Evolutionary conservation across 2,113 vertebrate species (phyloP), one percentile per base, ranked within the genome.

Genomic region (Corythornis madagascariensis): DNA sequence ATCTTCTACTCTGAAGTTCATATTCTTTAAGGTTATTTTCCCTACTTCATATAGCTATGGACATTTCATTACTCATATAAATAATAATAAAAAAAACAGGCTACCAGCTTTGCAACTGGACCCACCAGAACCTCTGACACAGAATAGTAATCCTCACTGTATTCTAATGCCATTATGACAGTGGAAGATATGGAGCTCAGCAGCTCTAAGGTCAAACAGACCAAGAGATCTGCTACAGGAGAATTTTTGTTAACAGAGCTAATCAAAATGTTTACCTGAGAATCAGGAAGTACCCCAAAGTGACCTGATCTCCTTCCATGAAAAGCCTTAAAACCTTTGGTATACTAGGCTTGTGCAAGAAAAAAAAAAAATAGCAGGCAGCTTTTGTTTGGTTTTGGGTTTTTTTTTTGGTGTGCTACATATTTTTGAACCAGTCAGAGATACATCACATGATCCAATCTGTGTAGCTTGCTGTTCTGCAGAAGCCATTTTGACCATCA

Each of bases 401-500:
- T 20, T 35, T 4, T 4, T 3, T 66, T 61, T 66, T 35, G 11
- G 35, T 35, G 35, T 52, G 4, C 13, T 43, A 26, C 0, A 0
- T 48, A 29, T 72, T 92, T 90, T 79, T 92, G 28, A 94, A 38
- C 18, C 25, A 16, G 14, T 48, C 45, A 56, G 21, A 89, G 38
- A 55, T 8, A 20, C 0, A 63, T 25, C 29, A 29, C 6, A 1
- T 9, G 18, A 50, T 53, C 75, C 43, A 67, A n/a, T 28, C 22
- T 26, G 3, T 4, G 16, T 53, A 53, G 18, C 42, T 69, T 63
- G 35, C 50, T 72, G 18, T 47, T 92, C 33, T 87, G 70, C 55
- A 71, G 83, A 89, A 33, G 43, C 57, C 86, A 86, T 90, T 95
- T 22, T 78, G 55, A 70, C 59, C 42, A 76, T 18, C 28, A 72